A percentile compares a stretch with the other conserved stretches of the same genome.
phyloP scores from a whole-genome alignment of 2,888 invertebrate genomes.

The Latheticus oryzae region DNA sequence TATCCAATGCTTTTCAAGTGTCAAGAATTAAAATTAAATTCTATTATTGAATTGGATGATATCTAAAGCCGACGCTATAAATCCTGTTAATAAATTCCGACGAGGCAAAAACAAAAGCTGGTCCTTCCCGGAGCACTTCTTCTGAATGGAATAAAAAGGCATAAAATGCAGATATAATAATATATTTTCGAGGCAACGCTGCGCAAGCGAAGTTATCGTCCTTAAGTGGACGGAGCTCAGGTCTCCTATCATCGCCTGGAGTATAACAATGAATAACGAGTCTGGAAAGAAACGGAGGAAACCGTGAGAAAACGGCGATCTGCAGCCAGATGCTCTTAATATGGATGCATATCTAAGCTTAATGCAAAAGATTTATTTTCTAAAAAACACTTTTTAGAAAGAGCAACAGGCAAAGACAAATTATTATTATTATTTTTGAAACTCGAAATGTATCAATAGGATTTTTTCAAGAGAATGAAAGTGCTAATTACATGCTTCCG shows the following conservation, averaged over 20 bases:
- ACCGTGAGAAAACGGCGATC: constrained; percentile 33
- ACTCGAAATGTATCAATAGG: too few relatives aligned
- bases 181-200: constrained; percentile 24
- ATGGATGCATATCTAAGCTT: constrained; percentile 20
- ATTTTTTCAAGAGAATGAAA: neutral
- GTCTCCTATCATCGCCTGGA: constrained; percentile 36
- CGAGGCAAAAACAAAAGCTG: constrained; percentile 26
- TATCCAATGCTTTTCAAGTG: constrained; percentile 24
- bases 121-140: constrained; percentile 1
- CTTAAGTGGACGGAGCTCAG: constrained; percentile 36
- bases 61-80: constrained; percentile 8
- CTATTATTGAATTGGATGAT: constrained; percentile 5
- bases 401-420: constrained; percentile 16
- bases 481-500: constrained; percentile 4
- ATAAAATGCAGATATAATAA: constrained; percentile 34
- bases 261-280: constrained; percentile 43
- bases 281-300: constrained; percentile 12
- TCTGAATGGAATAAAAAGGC: constrained; percentile 18
- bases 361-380: constrained; percentile 30
- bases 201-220: constrained; percentile 32
- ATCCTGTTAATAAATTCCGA: constrained; percentile 25
- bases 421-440: neutral
- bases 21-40: constrained; percentile 24
- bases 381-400: constrained; percentile 10
- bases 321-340: constrained; percentile 39